Conservation (phyloP, 2,888 invertebrate genomes). For the Xiphydria camelus region DNA sequence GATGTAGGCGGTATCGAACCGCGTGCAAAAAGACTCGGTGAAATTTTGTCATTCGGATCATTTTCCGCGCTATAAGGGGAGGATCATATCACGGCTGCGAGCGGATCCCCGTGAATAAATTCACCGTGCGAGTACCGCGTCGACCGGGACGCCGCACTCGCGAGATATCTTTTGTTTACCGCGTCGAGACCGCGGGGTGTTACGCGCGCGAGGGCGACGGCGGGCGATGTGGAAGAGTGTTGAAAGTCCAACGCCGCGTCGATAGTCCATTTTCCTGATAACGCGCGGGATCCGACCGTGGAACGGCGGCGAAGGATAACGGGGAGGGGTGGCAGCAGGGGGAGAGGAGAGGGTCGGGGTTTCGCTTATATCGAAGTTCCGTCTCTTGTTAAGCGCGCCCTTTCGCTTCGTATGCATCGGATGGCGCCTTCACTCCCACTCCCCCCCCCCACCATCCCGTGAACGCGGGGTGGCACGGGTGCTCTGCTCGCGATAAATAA, state of each 20-base stretch:
- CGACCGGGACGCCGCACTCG: no score
- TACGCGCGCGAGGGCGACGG: no score
- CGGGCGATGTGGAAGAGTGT: no score
- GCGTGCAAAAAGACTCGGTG: no score
- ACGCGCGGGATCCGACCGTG: constrained; percentile 42
- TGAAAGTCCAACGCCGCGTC: constrained; percentile 1
- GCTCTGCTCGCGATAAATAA: constrained; percentile 31
- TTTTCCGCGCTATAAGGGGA: no score
- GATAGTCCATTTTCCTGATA: constrained; percentile 41
- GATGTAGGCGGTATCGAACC: no score
- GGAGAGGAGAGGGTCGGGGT: background rate
- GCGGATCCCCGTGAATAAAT: no score
- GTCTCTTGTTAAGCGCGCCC: constrained; percentile 30
- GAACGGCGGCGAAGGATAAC: constrained; percentile 17
- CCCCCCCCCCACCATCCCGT: constrained; percentile 3
- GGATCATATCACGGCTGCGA: no score
- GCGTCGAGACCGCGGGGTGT: no score
- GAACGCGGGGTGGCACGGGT: constrained; percentile 6
- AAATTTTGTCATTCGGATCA: no score
- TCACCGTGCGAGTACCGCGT: no score
- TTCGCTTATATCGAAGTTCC: constrained; percentile 13
- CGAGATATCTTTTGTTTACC: no score
- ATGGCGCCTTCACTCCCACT: constrained; percentile 18
- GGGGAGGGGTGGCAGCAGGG: background rate
- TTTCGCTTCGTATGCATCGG: constrained; percentile 26